Evolutionary conservation across 2,797 vertebrate genomes (phyloP), one percentile per base, ranked within the genome.

Genomic region (Tenualosa thibaudeaui): DNA sequence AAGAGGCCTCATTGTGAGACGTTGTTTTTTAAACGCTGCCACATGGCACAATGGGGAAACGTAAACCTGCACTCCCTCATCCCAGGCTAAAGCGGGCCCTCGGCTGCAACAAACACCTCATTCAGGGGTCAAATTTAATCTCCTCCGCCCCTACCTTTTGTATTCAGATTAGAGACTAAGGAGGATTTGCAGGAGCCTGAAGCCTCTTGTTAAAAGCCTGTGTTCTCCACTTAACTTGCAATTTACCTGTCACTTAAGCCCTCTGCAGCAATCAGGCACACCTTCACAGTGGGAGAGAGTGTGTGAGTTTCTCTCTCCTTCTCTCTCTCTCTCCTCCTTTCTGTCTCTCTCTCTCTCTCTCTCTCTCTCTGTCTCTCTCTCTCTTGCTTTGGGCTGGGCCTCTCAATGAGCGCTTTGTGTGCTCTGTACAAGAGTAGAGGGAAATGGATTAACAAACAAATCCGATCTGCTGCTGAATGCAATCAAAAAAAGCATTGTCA

Each of bases 151-250:
- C 93, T 91, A 92, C 89, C 96, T 96, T 97, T 97, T 97, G 96
- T 97, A 96, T 97, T 96, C 95, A 97, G 97, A 97, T 97, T 97
- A 97, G 95, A 97, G 96, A 95, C 95, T 96, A 95, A 96, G 95
- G 95, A 95, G 96, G 96, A 97, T 98, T 97, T 97, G 94, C 94
- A 94, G 94, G 94, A 95, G 94, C 96, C 92, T 92, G 92, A 91
- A 95, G 95, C 96, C 94, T 94, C 95, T 95, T 95, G 95, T 95
- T 97, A 96, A 97, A 94, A 95, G 96, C 94, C 95, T 93, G 93
- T 95, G 95, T 96, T 96, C 96, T 95, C 94, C 96, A 97, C 96
- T 97, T 97, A 98, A 97, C 97, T 96, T 97, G 96, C 95, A 97
- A 97, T 98, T 97, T 97, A 97, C 96, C 96, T 97, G 97, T 97